Percentiles rank a stretch among this genome's conserved stretches.
phyloP scores from a whole-genome alignment of 2,797 vertebrate species.

The Oreochromis grahami region DNA sequence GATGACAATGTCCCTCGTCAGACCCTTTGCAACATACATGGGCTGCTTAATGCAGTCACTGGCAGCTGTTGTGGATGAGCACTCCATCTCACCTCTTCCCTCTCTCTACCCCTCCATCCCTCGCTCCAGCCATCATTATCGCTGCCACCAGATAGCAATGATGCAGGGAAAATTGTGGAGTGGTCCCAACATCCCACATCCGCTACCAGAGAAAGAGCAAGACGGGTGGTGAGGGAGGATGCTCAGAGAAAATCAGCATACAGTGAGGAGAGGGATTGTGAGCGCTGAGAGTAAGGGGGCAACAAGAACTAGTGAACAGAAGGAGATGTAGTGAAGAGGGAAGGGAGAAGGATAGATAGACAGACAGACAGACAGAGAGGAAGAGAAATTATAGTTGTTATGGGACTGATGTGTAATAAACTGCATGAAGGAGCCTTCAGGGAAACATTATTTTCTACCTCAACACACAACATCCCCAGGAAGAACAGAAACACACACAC shows the following conservation, averaged over 20 bases:
- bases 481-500: not conserved
- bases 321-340: not conserved
- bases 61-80: conserved; percentile 44
- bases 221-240: conserved; percentile 1
- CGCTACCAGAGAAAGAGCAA: not conserved
- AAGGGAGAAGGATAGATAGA: not conserved
- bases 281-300: no score
- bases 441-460: conserved; percentile 56
- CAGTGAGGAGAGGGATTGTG: conserved; percentile 26
- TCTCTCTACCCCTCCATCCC: conserved; percentile 32
- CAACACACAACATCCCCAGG: conserved; percentile 33
- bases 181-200: conserved; percentile 43
- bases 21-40: conserved; percentile 18
- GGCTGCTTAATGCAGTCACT: conserved; percentile 62
- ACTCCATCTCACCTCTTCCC: conserved; percentile 35
- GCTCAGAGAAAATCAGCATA: conserved; percentile 34
- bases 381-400: conserved; percentile 16
- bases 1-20: conserved; percentile 35
- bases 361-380: not conserved
- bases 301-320: conserved; percentile 16
- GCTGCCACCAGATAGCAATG: conserved; percentile 55
- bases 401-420: conserved; percentile 66
- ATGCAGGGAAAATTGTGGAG: conserved; percentile 42
- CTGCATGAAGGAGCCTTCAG: conserved; percentile 59
- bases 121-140: conserved; percentile 53